Percentiles rank a stretch among this genome's conserved stretches.
phyloP scores from a whole-genome alignment of 2,888 invertebrate species.

The Trichogramma evanescens region DNA sequence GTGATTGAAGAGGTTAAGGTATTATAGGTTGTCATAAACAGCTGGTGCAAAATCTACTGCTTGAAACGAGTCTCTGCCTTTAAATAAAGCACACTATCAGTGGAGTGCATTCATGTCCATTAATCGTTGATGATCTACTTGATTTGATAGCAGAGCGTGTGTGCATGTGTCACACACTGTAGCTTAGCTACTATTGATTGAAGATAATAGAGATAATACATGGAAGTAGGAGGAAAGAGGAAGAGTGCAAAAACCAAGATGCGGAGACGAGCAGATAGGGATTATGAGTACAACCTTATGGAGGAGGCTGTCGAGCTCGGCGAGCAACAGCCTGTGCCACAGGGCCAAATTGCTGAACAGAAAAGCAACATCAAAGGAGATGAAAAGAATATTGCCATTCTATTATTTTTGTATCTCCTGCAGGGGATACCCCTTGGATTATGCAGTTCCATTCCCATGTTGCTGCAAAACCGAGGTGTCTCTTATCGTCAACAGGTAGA shows the following conservation, averaged over 20 bases:
- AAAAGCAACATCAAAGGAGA: slow-evolving; percentile 55
- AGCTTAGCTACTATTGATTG: too few species aligned
- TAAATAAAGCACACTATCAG: too few species aligned
- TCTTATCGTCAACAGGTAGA: slow-evolving; percentile 85
- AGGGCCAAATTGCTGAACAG: slow-evolving; percentile 26
- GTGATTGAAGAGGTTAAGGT: too few species aligned
- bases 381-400: slow-evolving; percentile 71
- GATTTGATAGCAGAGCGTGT: too few species aligned
- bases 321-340: neutral
- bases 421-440: slow-evolving; percentile 94
- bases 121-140: too few species aligned
- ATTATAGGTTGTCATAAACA: too few species aligned
- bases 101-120: too few species aligned
- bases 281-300: slow-evolving; percentile 6
- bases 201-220: too few species aligned
- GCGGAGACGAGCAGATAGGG: too few species aligned
- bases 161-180: too few species aligned
- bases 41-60: too few species aligned
- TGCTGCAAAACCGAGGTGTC: slow-evolving; percentile 85
- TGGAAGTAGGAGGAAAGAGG: slow-evolving; percentile 15
- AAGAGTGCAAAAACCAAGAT: slow-evolving; percentile 25
- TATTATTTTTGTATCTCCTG: slow-evolving; percentile 87
- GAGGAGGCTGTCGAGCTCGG: slow-evolving; percentile 20
- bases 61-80: too few species aligned
- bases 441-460: slow-evolving; percentile 90